A percentile compares a stretch with the other conserved stretches of the same genome.
Conservation (phyloP, 2,888 invertebrate species). For the Cheiracanthium punctorium region DNA sequence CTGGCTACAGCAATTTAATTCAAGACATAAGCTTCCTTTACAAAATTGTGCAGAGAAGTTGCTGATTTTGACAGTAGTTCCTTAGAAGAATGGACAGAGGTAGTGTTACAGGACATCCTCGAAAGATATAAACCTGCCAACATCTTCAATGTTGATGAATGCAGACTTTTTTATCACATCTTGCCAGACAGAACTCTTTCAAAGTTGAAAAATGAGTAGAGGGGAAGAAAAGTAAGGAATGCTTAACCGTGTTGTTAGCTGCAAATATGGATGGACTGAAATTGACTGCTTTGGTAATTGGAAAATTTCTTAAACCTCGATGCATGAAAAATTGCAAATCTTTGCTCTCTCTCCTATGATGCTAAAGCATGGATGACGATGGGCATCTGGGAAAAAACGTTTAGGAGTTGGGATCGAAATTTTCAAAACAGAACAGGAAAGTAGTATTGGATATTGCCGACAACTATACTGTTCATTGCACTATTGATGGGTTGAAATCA, state of each 20-base stretch:
- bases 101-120: not conserved
- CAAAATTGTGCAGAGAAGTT: conserved; percentile 9
- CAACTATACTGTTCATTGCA: not conserved
- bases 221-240: not conserved
- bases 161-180: not conserved
- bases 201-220: conserved; percentile 1
- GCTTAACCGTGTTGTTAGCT: conserved; percentile 3
- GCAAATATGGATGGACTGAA: conserved; percentile 26
- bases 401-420: not conserved
- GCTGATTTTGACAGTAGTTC: not conserved
- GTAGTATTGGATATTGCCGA: conserved; percentile 9
- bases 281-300: not conserved
- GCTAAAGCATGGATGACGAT: conserved; percentile 14
- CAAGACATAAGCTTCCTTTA: conserved; percentile 12
- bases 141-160: not conserved
- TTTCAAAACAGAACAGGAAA: conserved; percentile 26
- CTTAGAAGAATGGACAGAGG: not conserved
- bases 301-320: not conserved
- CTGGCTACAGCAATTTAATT: not conserved
- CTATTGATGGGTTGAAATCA: not conserved
- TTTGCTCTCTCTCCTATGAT: not conserved
- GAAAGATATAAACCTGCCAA: not conserved
- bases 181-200: conserved; percentile 5
- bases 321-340: not conserved
- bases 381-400: not conserved